Evolutionary conservation across 2,113 vertebrate species (phyloP).

Genomic region (Corynorhinus townsendii): DNA sequence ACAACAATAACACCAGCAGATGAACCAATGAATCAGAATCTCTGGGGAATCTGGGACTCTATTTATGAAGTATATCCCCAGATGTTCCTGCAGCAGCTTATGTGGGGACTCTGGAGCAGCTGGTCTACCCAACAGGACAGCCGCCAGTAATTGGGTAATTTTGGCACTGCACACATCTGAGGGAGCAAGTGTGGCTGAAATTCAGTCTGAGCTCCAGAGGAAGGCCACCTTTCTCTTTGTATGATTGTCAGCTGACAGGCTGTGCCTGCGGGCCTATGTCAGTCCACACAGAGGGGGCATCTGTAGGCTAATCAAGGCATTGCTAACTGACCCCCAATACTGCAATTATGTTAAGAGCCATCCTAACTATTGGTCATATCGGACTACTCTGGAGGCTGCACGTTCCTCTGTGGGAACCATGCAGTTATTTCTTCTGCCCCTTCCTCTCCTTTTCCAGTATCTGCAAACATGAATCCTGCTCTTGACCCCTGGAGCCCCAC

Average conservation of each 20-base stretch:
- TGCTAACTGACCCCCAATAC: background rate
- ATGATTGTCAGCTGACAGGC: fast-evolving
- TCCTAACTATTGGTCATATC: background rate
- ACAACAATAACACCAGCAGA: fast-evolving
- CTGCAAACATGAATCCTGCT: background rate
- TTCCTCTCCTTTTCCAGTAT: background rate
- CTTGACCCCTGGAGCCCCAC: fast-evolving
- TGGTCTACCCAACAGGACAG: background rate
- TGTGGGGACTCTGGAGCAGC: background rate
- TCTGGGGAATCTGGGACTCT: background rate
- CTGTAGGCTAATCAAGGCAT: background rate
- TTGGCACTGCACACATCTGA: background rate
- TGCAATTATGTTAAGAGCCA: background rate
- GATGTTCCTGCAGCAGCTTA: background rate
- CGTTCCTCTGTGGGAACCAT: too few relatives aligned
- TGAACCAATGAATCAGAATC: background rate
- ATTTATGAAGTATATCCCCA: background rate
- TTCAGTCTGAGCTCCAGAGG: background rate
- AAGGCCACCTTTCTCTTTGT: background rate
- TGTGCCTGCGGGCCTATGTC: background rate
- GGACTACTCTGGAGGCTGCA: background rate
- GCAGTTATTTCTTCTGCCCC: fast-evolving
- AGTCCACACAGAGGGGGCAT: fast-evolving
- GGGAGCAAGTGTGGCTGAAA: fast-evolving
- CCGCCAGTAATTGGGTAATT: fast-evolving